Conservation (phyloP, 2,888 invertebrate genomes). For the Scaptomyza tumidula region DNA sequence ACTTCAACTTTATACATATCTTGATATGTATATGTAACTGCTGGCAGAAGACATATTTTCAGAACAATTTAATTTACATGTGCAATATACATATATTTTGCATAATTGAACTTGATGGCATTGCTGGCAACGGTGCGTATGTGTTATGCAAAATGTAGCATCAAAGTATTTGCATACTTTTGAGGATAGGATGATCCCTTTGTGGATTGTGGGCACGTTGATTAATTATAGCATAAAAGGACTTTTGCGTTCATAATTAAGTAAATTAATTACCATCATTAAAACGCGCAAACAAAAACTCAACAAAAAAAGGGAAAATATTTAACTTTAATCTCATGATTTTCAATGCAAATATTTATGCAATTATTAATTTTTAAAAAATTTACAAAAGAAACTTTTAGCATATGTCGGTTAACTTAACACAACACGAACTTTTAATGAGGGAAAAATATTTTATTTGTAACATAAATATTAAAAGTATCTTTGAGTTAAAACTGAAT, state of each 20-base stretch:
- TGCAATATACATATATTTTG: conserved; percentile 33
- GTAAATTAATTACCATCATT: conserved; percentile 42
- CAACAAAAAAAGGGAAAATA: neutral
- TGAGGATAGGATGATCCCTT: neutral
- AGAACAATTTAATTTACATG: neutral
- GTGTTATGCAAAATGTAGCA: conserved; percentile 51
- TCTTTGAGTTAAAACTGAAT: too few relatives aligned
- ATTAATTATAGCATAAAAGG: conserved; percentile 45
- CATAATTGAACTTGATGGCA: conserved; percentile 48
- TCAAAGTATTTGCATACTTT: conserved; percentile 31
- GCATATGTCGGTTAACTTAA: neutral
- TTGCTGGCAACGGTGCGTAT: conserved; percentile 50
- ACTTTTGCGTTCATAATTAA: conserved; percentile 51
- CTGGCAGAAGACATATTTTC: neutral
- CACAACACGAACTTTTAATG: neutral
- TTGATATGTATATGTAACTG: neutral
- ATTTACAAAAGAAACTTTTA: neutral
- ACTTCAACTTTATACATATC: neutral
- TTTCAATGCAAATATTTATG: neutral
- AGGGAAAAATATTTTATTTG: neutral
- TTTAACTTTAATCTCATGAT: conserved; percentile 1
- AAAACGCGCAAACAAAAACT: neutral
- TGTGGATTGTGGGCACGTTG: conserved; percentile 16
- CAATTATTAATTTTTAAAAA: neutral
- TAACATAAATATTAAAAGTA: too few relatives aligned